Percentiles rank a stretch among this genome's conserved stretches.
Conservation (phyloP, 2,888 invertebrate species). For the Sphaeridia pumilis region DNA sequence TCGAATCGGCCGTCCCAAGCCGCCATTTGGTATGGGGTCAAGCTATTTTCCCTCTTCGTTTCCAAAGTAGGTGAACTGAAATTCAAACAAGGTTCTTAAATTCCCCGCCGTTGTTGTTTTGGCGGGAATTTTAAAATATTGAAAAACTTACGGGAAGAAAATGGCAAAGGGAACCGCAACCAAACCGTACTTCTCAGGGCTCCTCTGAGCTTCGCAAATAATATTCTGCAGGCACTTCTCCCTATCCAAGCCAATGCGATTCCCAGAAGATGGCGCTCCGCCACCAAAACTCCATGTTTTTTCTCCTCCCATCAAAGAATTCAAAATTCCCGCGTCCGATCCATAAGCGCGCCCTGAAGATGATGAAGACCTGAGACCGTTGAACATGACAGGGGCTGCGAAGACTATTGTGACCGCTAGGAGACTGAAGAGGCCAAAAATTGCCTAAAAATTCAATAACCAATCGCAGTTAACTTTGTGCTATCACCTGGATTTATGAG, state of each 20-base stretch:
- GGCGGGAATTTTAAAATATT: neutral
- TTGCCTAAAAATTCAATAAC: no score
- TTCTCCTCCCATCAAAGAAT: constrained; percentile 29
- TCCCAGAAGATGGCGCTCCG: constrained; percentile 19
- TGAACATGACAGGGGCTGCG: constrained; percentile 34
- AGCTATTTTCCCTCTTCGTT: no score
- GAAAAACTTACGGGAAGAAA: constrained; percentile 31
- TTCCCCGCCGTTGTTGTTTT: neutral
- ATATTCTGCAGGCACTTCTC: constrained; percentile 30
- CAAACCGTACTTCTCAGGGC: constrained; percentile 31
- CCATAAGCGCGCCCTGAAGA: constrained; percentile 22
- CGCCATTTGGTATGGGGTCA: no score
- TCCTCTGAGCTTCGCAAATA: constrained; percentile 31
- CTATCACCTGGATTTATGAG: no score
- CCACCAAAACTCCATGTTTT: constrained; percentile 35
- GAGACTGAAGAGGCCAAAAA: constrained; percentile 34
- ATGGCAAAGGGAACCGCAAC: constrained; percentile 32
- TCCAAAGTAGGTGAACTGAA: no score
- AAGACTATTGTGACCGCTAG: constrained; percentile 31
- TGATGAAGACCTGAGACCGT: constrained; percentile 28
- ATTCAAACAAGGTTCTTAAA: no score
- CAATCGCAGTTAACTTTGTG: no score
- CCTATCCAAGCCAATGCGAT: constrained; percentile 31
- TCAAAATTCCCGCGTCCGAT: constrained; percentile 21
- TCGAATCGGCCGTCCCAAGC: no score